Evolutionary conservation across 2,797 vertebrate genomes (phyloP), one percentile per base, ranked within the genome.

Genomic region (Fistularia tabacaria): DNA sequence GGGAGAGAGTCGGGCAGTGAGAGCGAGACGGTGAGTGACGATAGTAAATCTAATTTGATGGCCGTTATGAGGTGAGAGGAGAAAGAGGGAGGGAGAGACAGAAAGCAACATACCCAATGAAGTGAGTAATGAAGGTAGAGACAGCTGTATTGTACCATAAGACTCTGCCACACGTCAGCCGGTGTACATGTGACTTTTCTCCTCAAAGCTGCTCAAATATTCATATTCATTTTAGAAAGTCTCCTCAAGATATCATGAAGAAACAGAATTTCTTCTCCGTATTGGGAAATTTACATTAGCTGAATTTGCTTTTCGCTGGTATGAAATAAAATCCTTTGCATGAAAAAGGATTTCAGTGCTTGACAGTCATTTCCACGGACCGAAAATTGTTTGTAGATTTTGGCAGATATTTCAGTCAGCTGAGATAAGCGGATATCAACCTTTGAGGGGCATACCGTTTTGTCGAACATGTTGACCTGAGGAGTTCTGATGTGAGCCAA

Each of bases 41-140:
- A 51, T 45, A 55, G 67, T 73, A 64, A 83, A 78, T 81, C 55
- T 63, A 50, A 80, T 76, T 67, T 63, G 62, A 79, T 62, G 14
- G 62, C 57, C 7, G 50, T 73, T 76, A 69, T 69, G 54, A 57
- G 54, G 47, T 51, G 66, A 66, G 59, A 60, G 46, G 45, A 59
- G 51, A 53, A 51, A 25, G 42, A 45, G 36, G 46, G 48, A 41
- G 45, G 43, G 36, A 45, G 43, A 74, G 57, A 49, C 38, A 36
- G 58, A 69, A 54, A 57, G 59, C 12, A 46, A 53, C 46, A 50
- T 50, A 73, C 44, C 40, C 71, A 62, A 46, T 48, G 57, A 63
- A 67, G 64, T 61, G 67, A 72, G 69, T 65, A 58, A 71, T 59
- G 59, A 66, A 59, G 57, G 14, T 11, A 13, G 41, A 47, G 36